Evolutionary conservation across 1,140 invertebrate species (phyloP), one percentile per base, ranked within the genome.

Genomic region (Drosophila ogumai): DNA sequence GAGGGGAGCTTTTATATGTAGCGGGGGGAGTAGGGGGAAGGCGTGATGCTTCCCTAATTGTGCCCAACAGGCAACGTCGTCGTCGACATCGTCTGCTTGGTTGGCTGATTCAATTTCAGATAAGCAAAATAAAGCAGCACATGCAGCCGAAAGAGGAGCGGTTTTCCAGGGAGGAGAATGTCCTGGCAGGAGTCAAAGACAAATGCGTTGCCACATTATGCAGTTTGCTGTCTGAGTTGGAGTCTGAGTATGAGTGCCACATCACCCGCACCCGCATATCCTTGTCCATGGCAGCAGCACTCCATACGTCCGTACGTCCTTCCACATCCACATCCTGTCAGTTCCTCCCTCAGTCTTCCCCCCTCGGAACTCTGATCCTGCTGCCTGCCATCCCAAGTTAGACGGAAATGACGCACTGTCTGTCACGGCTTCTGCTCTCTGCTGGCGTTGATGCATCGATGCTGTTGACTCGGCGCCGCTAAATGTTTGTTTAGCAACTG

Each of bases 81-180:
- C 44, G 57, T 63, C 57, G 36, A 32, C 72, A 43, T 74, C 34
- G 74, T 80, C 80, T 82, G 79, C 84, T 90, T 84, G 85, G 80
- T 69, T 88, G 84, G 63, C 80, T 81, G 85, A 90, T 90, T 90
- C 86, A 90, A 90, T 90, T 90, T 90, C 74, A 90, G 85, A 90
- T 90, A 90, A 90, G 86, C 80, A 90, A 90, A 88, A 88, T 90
- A 88, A 88, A 90, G 84, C 84, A 87, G 75, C 82, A 87, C 82
- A 86, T 86, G 82, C 82, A 69, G 79, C 73, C 64, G 25, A 36
- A 40, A 63, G 19, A 56, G 38, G 57, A 13, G 69, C 32, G 22
- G 36, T 19, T 40, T 54, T n/a, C 6, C 7, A 17, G 15, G 40
- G 22, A n/a, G 44, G 34, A 19, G 17, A 17, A 10, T 34, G 34